phyloP scores from a whole-genome alignment of 2,888 invertebrate genomes.

The Orthonevra nobilis region DNA sequence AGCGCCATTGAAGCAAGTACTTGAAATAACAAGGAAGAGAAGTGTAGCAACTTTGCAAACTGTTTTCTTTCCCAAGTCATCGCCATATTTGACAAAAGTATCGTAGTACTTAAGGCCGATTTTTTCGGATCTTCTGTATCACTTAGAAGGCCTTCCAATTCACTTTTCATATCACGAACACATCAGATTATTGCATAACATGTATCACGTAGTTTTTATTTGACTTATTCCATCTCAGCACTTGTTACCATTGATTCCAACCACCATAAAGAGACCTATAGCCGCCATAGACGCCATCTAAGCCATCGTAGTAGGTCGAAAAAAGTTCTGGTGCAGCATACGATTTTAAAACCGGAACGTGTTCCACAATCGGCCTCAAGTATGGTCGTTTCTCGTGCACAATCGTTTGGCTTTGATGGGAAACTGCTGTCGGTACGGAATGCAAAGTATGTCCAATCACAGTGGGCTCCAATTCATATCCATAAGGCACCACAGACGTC shows the following conservation, averaged over 20 bases:
- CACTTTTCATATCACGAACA: no score
- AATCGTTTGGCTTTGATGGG: constrained; percentile 78
- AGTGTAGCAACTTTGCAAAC: no score
- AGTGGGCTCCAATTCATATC: constrained; percentile 75
- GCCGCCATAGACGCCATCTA: constrained; percentile 39
- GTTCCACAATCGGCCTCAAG: constrained; percentile 75
- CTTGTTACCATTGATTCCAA: constrained; percentile 69
- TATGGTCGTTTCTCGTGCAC: constrained; percentile 79
- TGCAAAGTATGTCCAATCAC: constrained; percentile 75
- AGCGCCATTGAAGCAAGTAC: no score
- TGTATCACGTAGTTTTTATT: constrained; percentile 29
- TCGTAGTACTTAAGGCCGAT: no score
- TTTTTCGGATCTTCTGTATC: no score
- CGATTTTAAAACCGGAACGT: constrained; percentile 73
- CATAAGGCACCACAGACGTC: constrained; percentile 60
- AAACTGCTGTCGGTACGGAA: constrained; percentile 76
- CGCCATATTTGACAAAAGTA: no score
- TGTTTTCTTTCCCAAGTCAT: no score
- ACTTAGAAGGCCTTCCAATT: no score
- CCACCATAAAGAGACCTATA: constrained; percentile 65
- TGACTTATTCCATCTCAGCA: neutral
- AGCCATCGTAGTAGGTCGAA: constrained; percentile 47
- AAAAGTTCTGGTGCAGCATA: constrained; percentile 69
- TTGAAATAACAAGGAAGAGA: no score
- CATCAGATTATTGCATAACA: neutral